Evolutionary conservation across 2,113 vertebrate genomes (phyloP).

Genomic region (Scartelaos histophorus): DNA sequence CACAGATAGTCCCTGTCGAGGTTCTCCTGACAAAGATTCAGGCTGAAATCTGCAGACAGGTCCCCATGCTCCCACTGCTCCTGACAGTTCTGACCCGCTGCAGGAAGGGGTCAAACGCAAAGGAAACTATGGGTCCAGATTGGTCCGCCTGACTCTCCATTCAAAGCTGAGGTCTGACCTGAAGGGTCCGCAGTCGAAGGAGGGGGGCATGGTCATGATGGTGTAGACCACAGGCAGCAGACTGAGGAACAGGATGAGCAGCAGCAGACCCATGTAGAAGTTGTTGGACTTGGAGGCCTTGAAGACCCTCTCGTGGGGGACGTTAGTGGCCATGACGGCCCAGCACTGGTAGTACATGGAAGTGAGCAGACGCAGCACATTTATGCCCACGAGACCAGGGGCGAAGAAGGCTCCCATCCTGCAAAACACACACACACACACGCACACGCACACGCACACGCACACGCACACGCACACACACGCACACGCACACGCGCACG

Average conservation of each 20-base stretch:
- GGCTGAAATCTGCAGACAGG: too few species aligned
- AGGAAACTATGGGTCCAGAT: too few species aligned
- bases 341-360: slow-evolving; percentile 99
- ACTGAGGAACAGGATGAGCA: slow-evolving; percentile 95
- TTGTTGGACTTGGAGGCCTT: slow-evolving; percentile 97
- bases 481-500: too few species aligned
- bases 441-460: neutral
- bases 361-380: slow-evolving; percentile 88
- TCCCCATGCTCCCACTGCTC: too few species aligned
- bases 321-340: slow-evolving; percentile 97
- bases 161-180: slow-evolving; percentile 76
- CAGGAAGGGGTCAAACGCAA: too few species aligned
- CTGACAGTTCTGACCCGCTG: too few species aligned
- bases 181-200: slow-evolving; percentile 98
- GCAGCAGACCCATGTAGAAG: slow-evolving; percentile 96
- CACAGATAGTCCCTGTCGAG: too few species aligned
- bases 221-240: slow-evolving; percentile 94
- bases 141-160: too few species aligned
- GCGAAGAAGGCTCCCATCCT: slow-evolving; percentile 98
- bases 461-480: neutral
- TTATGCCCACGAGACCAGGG: slow-evolving; percentile 92
- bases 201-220: slow-evolving; percentile 93
- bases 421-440: neutral
- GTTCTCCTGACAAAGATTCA: too few species aligned
- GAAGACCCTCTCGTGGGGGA: slow-evolving; percentile 92